Base-by-base conservation (phyloP, 2,888 invertebrate species). In the Eupeodes latifasciatus region DNA sequence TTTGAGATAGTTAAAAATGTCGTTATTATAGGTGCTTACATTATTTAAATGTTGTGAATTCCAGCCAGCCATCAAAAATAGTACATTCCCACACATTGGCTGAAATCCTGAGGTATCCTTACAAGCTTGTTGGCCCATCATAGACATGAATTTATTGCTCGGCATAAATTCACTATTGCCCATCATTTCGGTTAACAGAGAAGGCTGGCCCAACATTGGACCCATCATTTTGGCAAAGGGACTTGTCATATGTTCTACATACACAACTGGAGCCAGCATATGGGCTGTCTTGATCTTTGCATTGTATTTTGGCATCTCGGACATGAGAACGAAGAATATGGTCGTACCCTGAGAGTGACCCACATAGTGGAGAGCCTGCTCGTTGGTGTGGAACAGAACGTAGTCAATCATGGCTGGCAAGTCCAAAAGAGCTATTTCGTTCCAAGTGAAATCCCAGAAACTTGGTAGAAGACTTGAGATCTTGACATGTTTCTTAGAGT, bases 291-390 rank as follows among this genome's bases (percentile, higher is more conserved):
- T 94, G 51, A 97, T 94, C 72, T 95, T 94, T 64, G 95, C 94
- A 90, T 96, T 96, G 89, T 96, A 96, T 90, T 96, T 95, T 0
- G 81, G 81, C 12, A 19, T 12, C 9, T 76, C 55, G 0, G 96
- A 95, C n/a, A 96, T 94, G 92, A 96, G 94, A 0, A 96, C 96
- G 91, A 96, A 96, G 90, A 96, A 95, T 91, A 95, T 94, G 0
- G 97, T 96, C 0, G 97, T 96, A 0, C 98, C 98, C 96, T 98
- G 98, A 0, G 97, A 98, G 93, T 98, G 98, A 0, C 98, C 98
- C 49, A 98, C 94, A 92, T 98, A 98, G n/a, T 90, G 90, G 1
- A 90, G 16, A 2, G 83, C 53, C 0, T 71, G 0, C 11, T 85
- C 34, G 12, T 77, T 76, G 3, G 89, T 89, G 6, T 80, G 57